phyloP scores from a whole-genome alignment of 2,797 vertebrate genomes.

The Microctenopoma lineatum region DNA sequence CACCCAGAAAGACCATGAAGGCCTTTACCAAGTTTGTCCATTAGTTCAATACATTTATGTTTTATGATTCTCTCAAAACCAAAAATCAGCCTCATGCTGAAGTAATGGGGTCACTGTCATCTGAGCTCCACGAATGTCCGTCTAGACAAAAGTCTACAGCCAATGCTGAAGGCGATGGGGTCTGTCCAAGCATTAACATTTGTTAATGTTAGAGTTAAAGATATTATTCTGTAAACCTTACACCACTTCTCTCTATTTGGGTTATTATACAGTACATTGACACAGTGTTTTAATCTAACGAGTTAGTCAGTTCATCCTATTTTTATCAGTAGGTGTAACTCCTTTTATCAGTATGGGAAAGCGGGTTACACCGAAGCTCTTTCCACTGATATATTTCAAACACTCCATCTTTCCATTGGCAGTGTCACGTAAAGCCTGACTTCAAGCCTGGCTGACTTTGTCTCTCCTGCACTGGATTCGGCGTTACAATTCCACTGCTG shows the following conservation, averaged over 20 bases:
- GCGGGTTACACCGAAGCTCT: constrained; percentile 53
- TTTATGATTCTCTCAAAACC: too few relatives aligned
- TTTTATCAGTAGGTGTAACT: constrained; percentile 24
- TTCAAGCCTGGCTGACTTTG: constrained; percentile 50
- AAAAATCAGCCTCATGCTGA: too few relatives aligned
- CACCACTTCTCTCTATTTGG: background rate
- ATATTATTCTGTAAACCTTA: background rate
- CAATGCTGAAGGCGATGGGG: background rate
- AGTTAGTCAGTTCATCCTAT: constrained; percentile 5
- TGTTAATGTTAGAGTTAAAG: background rate
- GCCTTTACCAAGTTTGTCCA: too few relatives aligned
- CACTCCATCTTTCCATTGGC: constrained; percentile 71
- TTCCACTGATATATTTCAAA: constrained; percentile 73
- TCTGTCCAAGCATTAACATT: background rate
- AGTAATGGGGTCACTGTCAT: too few relatives aligned
- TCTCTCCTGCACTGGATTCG: constrained; percentile 67
- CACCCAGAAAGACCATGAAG: too few relatives aligned
- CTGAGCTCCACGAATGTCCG: background rate
- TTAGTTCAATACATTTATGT: too few relatives aligned
- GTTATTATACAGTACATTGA: background rate
- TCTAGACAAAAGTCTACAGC: background rate
- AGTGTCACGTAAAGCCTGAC: constrained; percentile 69
- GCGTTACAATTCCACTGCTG: constrained; percentile 59
- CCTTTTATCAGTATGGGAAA: constrained; percentile 59
- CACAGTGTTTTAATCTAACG: constrained; percentile 6